These are phyloP conservation scores for Lithobates pipiens DNA, from an alignment of 2,797 vertebrate genomes.

Conservation along the genomic window DNA sequence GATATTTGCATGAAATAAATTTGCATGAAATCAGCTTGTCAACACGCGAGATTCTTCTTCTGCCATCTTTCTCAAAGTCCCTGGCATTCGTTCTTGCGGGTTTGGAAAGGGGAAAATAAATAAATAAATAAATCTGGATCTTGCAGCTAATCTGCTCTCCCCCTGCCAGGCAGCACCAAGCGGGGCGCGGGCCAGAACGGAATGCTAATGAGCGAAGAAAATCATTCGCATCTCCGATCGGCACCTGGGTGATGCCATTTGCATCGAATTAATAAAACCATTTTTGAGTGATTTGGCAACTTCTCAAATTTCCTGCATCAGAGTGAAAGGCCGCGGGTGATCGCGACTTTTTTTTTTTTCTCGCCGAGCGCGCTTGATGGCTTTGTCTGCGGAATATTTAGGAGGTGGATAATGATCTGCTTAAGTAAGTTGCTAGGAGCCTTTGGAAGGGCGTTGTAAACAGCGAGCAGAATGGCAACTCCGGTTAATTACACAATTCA, in stretches of 20 bases:
- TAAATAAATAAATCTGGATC: constrained; percentile 60
- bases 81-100: constrained; percentile 70
- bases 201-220: constrained; percentile 67
- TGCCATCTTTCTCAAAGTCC: constrained; percentile 69
- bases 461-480: neutral
- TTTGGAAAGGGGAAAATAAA: constrained; percentile 71
- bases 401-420: constrained; percentile 14
- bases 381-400: constrained; percentile 2
- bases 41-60: constrained; percentile 70
- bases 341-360: neutral
- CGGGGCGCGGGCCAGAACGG: constrained; percentile 34
- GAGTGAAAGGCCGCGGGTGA: constrained; percentile 19
- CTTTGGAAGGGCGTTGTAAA: constrained; percentile 15
- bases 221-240: constrained; percentile 42
- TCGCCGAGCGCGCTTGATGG: neutral
- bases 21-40: constrained; percentile 81
- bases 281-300: constrained; percentile 56
- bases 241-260: constrained; percentile 65
- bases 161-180: constrained; percentile 73
- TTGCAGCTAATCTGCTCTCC: constrained; percentile 70
- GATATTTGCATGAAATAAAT: constrained; percentile 83
- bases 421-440: constrained; percentile 15
- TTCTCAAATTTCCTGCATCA: constrained; percentile 25
- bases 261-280: constrained; percentile 65
- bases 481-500: neutral